Base-by-base conservation (phyloP, 2,797 vertebrate species). In the Sebastes nivosus region DNA sequence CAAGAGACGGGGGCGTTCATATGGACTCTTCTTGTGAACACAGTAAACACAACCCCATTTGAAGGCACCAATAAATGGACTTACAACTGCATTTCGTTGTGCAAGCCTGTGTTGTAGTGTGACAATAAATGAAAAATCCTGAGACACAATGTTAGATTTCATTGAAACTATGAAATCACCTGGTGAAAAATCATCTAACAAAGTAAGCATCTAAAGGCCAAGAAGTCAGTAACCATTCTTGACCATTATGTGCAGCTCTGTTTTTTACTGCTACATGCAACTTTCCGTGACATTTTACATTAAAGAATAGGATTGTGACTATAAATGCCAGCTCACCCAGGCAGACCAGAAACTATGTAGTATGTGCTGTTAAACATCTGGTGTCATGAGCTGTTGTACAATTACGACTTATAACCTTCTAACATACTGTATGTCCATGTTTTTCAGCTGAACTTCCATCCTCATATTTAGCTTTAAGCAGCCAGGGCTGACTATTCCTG, bases 401-500 rank as follows among this genome's bases (percentile, higher is more conserved):
- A 25, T 46, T 9, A 80, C 75, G 1, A 25, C 14, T 22, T 67
- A 2, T 32, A 4, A 67, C 16, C 27, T 12, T 65, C 11, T 14
- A 14, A 50, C 50, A 69, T 36, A 42, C 38, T 42, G 38, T 42
- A 54, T 14, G 36, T 42, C 20, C 4, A 29, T 14, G 5, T 34
- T 72, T 72, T 72, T n/a, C 29, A 50, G 11, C 24, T 52, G 67
- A 77, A 76, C 7, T 10, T 7, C 24, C 11, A 67, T 14, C 57
- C 58, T 46, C 46, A 54, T 24, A 59, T 80, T 50, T 52, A 64
- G 58, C 57, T 55, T 6, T 7, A 7, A 74, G 73, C 63, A 46
- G 82, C 52, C 22, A n/a, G 12, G 67, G 42, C 77, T 36, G 72
- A 77, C 77, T 67, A 4, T 50, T 84, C 52, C 63, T 68, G 57